A percentile compares a stretch with the other conserved stretches of the same genome.
phyloP scores from a whole-genome alignment of 2,888 invertebrate genomes.

The Molanna angustata region DNA sequence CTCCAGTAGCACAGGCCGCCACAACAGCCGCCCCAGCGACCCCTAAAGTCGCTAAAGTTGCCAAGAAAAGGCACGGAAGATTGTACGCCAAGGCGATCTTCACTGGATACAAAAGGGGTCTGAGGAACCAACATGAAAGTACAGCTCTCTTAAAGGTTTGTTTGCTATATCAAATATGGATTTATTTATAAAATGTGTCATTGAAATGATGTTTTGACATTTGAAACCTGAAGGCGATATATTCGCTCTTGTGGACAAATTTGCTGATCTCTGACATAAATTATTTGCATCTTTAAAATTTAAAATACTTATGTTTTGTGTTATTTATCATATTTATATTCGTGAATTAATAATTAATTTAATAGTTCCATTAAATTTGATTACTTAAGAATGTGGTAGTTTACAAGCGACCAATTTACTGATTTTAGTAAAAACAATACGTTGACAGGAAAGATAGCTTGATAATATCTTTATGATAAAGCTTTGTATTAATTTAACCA shows the following conservation, averaged over 20 bases:
- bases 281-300: too few relatives aligned
- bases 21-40: conserved; percentile 57
- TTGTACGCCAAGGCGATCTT: conserved; percentile 97
- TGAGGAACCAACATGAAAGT: conserved; percentile 96
- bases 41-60: conserved; percentile 53
- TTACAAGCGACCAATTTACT: too few relatives aligned
- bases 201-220: conserved; percentile 49
- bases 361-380: not conserved
- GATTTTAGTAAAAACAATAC: too few relatives aligned
- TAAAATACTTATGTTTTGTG: not conserved
- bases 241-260: conserved; percentile 42
- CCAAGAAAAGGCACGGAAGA: conserved; percentile 67
- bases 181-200: not conserved
- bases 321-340: not conserved
- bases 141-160: conserved; percentile 85
- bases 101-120: conserved; percentile 92
- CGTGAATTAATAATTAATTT: not conserved
- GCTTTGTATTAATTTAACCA: too few relatives aligned
- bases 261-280: conserved; percentile 39
- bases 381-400: conserved; percentile 72
- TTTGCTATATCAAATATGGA: not conserved
- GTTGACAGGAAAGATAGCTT: too few relatives aligned
- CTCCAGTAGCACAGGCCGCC: conserved; percentile 56
- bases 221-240: conserved; percentile 50
- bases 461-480: too few relatives aligned